Evolutionary conservation across 1,140 invertebrate species (phyloP), one percentile per base, ranked within the genome.

Genomic region (Eurosta solidaginis): DNA sequence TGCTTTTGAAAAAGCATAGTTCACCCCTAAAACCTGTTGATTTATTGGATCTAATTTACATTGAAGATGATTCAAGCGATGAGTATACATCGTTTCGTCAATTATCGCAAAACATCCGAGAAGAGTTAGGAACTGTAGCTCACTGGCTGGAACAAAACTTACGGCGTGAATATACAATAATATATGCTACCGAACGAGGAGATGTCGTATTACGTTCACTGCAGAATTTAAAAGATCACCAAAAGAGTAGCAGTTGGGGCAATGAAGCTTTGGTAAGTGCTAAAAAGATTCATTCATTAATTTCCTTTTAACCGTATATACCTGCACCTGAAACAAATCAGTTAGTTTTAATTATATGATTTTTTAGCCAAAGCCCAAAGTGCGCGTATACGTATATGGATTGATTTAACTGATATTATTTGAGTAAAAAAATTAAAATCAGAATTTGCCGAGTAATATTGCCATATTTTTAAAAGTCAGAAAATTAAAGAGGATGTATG

Each of bases 91-190:
- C 87, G 0, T 86, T 88, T 52, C 84, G 85, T 0, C 87, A 88
- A 76, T 63, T 88, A 0, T 85, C 87, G 20, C 87, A 86, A 52
- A 83, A 79, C 47, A 88, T 86, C 2, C 79, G 87, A 68, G 90
- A 91, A 76, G 93, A 95, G 79, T 89, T 98, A 77, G 91, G 92
- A 10, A 92, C 92, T 74, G 95, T 98, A 59, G 92, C 96, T 1
- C 91, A 92, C 36, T 98, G 97, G 97, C 89, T 96, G 10, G 92
- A 92, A 79, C 94, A 96, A 84, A 93, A 93, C 63, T 92, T 93
- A 36, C 90, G 93, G 22, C 91, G 93, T 76, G 94, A 95, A 80
- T 96, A 94, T 81, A 92, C 93, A 33, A 92, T 94, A 81, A 92
- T 96, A 29, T 96, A 97, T 85, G 93, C 94, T 5, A 89, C 91